Evolutionary conservation across 2,888 invertebrate genomes (phyloP), one percentile per base, ranked within the genome.

Genomic region (Epirrita christyi): DNA sequence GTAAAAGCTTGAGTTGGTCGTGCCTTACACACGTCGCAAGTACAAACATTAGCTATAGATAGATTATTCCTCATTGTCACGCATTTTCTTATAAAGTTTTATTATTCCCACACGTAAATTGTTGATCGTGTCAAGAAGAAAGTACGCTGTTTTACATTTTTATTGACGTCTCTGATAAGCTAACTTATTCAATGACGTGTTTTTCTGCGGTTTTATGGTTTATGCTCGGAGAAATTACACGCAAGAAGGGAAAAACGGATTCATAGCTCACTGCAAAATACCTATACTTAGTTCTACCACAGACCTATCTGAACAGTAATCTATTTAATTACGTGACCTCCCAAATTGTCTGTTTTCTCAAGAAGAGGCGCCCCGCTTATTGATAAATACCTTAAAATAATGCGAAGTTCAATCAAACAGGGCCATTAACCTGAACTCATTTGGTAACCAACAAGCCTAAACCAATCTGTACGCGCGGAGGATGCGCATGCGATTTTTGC

Each of bases 1-100:
- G 69, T 4, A 21, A 69, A 45, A 60, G 64, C 58, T 62, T 59
- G 60, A 56, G 48, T 51, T 67, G 67, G 73, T 72, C 67, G 69
- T 68, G 68, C 66, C 62, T 70, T 59, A 61, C 62, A 59, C 59
- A 55, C 59, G 46, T 55, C 45, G 51, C 61, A 53, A 21, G 40
- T 32, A 37, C 44, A 37, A 40, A 42, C n/a, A 14, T 21, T 44
- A 47, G 21, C 48, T 40, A 41, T 10, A 10, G 15, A 10, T 52
- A 40, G 5, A 34, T 34, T 41, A 28, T 60, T 14, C 47, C 6
- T 53, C 4, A 37, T 45, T 55, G 51, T 54, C 49, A 58, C 59
- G 43, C 37, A 46, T 49, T 50, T 40, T 32, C 2, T 7, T 32
- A 6, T 32, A 21, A 21, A 21, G 29, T 42, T 36, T 37, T 47